Conservation (phyloP, 1,140 invertebrate genomes). For the Popillia japonica region DNA sequence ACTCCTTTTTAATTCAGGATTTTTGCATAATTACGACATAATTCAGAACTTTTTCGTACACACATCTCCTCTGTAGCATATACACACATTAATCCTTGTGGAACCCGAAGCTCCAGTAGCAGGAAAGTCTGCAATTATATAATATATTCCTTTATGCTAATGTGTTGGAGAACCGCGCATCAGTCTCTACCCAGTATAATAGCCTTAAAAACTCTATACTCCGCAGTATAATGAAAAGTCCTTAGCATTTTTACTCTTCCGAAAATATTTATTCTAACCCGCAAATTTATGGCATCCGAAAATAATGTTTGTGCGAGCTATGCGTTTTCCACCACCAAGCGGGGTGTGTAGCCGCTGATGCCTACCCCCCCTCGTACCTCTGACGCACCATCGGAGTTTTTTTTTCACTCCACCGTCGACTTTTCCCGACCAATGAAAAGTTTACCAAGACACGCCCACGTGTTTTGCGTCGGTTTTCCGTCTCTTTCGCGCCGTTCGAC, state of each 20-base stretch:
- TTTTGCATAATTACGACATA: conserved; percentile 44
- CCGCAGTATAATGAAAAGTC: conserved; percentile 60
- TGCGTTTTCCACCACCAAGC: conserved; percentile 47
- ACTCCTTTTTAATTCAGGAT: conserved; percentile 40
- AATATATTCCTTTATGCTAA: conserved; percentile 60
- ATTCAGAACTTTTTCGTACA: conserved; percentile 37
- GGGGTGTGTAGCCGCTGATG: conserved; percentile 49
- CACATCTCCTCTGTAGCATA: neutral
- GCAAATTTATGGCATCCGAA: conserved; percentile 62
- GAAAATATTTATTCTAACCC: conserved; percentile 61
- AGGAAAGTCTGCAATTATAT: conserved; percentile 54
- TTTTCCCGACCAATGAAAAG: conserved; percentile 60
- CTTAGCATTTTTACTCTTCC: conserved; percentile 61
- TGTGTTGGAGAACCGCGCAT: conserved; percentile 48
- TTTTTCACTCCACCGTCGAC: conserved; percentile 49
- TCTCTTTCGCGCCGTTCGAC: conserved; percentile 46
- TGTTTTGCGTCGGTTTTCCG: conserved; percentile 49
- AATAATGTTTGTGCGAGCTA: conserved; percentile 60
- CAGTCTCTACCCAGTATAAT: conserved; percentile 48
- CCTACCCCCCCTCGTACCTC: conserved; percentile 22
- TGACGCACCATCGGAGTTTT: conserved; percentile 44
- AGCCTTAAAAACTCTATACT: conserved; percentile 60
- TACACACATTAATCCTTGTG: conserved; percentile 44
- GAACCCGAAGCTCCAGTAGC: conserved; percentile 12
- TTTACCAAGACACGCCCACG: conserved; percentile 53